These are phyloP conservation scores for Apomyelois bistriatella DNA, from an alignment of 2,888 invertebrate species.

Conservation along the genomic window DNA sequence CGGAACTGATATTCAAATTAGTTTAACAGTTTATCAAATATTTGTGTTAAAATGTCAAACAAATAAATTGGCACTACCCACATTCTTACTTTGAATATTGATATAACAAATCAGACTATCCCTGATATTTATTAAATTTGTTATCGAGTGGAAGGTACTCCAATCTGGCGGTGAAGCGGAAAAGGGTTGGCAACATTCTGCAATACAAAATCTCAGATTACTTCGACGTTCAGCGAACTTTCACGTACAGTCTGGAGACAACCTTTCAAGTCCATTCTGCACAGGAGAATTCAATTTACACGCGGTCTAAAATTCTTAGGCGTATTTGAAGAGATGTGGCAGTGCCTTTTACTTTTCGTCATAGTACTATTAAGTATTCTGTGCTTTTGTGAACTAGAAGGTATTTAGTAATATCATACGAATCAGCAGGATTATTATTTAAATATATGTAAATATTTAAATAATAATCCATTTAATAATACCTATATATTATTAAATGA, in stretches of 20 bases:
- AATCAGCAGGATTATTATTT: no score
- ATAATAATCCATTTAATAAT: no score
- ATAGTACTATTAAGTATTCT: no score
- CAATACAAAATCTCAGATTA: slow-evolving; percentile 11
- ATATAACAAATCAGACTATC: background rate
- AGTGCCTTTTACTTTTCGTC: background rate
- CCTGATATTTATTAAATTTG: slow-evolving; percentile 12
- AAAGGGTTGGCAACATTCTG: slow-evolving; percentile 18
- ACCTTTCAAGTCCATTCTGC: slow-evolving; percentile 5
- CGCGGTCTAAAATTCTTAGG: slow-evolving; percentile 2
- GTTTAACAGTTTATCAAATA: no score
- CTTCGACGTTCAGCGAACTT: slow-evolving; percentile 1
- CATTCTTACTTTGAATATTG: background rate
- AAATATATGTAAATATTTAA: no score
- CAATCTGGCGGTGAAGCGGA: slow-evolving; percentile 18
- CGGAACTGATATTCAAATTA: no score
- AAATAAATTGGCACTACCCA: no score
- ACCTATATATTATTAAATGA: no score
- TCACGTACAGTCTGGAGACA: slow-evolving; percentile 12
- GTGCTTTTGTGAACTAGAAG: background rate
- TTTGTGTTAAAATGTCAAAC: no score
- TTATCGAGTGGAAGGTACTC: slow-evolving; percentile 19
- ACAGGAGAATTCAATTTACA: slow-evolving; percentile 3
- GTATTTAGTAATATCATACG: no score
- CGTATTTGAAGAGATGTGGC: background rate